Conservation (phyloP, 2,888 invertebrate species). For the Trileptium ribeirensis region DNA sequence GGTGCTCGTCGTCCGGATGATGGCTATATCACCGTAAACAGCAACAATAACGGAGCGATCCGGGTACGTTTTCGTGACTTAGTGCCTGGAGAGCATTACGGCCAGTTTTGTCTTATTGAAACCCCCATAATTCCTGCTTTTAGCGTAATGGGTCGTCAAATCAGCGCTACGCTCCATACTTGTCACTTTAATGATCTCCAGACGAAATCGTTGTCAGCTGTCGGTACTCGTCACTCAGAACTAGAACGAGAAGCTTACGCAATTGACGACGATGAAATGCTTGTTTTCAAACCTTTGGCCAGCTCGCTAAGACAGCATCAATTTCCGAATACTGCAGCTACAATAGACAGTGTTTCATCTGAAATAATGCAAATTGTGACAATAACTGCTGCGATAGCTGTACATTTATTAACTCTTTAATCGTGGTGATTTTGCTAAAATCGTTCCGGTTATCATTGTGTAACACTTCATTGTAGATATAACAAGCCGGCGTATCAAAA, state of each 20-base stretch:
- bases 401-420: too few species aligned
- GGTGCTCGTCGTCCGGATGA: background rate
- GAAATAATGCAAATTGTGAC: too few species aligned
- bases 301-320: background rate
- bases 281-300: background rate
- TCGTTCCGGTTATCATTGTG: too few species aligned
- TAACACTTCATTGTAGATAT: too few species aligned
- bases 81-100: background rate
- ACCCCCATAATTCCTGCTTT: background rate
- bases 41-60: too few species aligned
- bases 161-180: background rate
- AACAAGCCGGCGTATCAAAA: too few species aligned
- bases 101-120: conserved; percentile 9
- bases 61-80: background rate
- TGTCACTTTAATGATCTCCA: conserved; percentile 14
- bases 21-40: too few species aligned
- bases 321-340: too few species aligned
- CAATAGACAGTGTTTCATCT: too few species aligned
- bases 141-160: conserved; percentile 14
- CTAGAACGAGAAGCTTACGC: background rate
- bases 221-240: background rate
- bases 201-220: background rate
- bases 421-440: too few species aligned
- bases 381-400: too few species aligned
- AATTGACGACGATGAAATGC: background rate